These are phyloP conservation scores for Sphenodon punctatus DNA, from an alignment of 2,797 vertebrate genomes.

Conservation along the genomic window DNA sequence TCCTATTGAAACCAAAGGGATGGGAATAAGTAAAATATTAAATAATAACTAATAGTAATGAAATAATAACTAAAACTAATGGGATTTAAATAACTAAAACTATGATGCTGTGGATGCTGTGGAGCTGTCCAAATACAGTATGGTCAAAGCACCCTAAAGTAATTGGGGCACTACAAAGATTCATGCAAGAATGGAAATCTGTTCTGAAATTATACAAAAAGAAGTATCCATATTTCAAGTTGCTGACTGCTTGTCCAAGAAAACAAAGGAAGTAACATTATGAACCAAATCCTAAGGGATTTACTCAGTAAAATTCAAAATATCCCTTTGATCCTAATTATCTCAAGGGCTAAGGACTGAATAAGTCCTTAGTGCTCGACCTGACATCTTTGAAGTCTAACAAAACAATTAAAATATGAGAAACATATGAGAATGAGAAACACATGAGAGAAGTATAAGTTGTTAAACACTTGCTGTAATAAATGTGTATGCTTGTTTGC, in stretches of 20 bases:
- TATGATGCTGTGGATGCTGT: no score
- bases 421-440: no score
- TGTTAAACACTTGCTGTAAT: no score
- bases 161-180: background rate
- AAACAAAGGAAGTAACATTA: background rate
- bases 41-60: no score
- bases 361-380: background rate
- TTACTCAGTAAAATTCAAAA: background rate
- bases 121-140: no score
- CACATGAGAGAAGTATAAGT: no score
- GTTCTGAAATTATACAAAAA: background rate
- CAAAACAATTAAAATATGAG: background rate
- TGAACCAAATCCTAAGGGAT: background rate
- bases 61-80: no score
- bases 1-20: no score
- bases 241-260: background rate
- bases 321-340: background rate
- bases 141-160: no score
- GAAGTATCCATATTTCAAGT: background rate
- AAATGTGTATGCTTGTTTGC: no score
- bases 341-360: background rate
- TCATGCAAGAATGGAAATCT: background rate
- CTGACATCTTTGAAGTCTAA: background rate
- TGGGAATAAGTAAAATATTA: no score
- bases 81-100: no score